Conservation (phyloP, 2,113 vertebrate genomes). For the Meles meles region DNA sequence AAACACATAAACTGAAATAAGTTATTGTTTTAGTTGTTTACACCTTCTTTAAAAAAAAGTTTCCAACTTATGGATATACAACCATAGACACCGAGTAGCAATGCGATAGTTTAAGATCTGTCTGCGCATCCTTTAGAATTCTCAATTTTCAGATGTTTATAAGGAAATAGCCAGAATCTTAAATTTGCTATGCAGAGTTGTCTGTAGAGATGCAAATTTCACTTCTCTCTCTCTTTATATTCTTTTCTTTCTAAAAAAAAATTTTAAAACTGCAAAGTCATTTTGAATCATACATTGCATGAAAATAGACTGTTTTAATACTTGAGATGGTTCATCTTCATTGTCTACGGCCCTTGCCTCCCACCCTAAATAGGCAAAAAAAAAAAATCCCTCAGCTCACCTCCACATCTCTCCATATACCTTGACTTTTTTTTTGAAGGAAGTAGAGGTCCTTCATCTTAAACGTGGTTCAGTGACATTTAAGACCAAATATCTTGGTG, state of each 20-base stretch:
- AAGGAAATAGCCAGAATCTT: slow-evolving; percentile 49
- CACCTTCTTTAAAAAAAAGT: not conserved
- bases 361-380: not conserved
- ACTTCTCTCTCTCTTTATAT: not conserved
- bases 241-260: slow-evolving; percentile 34
- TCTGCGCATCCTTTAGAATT: not conserved
- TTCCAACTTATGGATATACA: not conserved
- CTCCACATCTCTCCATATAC: not conserved
- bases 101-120: not conserved
- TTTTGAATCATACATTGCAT: slow-evolving; percentile 34
- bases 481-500: not conserved
- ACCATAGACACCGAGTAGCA: slow-evolving; percentile 6
- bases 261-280: slow-evolving; percentile 42
- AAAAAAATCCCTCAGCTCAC: not conserved
- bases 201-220: slow-evolving; percentile 51
- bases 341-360: not conserved
- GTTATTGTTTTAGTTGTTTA: not conserved
- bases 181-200: slow-evolving; percentile 43
- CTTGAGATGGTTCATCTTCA: slow-evolving; percentile 41
- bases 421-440: slow-evolving; percentile 29
- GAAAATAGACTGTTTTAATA: slow-evolving; percentile 13
- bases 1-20: not conserved
- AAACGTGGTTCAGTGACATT: not conserved
- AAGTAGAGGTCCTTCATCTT: slow-evolving; percentile 40
- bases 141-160: slow-evolving; percentile 53